phyloP scores from a whole-genome alignment of 2,888 invertebrate genomes.

The Podotricha telesiphe region DNA sequence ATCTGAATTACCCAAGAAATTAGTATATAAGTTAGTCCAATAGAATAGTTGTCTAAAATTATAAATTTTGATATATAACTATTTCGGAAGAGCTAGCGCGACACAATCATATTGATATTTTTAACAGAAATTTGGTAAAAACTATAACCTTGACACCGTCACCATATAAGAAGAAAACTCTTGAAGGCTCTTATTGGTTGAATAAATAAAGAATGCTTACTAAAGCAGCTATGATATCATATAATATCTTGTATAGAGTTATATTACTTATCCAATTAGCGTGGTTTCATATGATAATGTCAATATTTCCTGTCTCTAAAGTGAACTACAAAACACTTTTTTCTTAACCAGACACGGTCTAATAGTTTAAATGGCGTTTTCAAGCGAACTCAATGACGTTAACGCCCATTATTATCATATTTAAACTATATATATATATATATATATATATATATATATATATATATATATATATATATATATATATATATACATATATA shows the following conservation, averaged over 20 bases:
- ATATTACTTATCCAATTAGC: slow-evolving; percentile 6
- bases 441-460: too few species aligned
- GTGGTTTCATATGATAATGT: background rate
- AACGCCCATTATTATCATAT: slow-evolving; percentile 15
- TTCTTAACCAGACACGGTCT: slow-evolving; percentile 8
- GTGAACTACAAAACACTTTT: background rate
- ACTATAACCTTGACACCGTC: slow-evolving; percentile 13
- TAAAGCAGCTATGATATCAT: slow-evolving; percentile 4
- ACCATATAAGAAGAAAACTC: slow-evolving; percentile 1
- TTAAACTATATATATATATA: background rate
- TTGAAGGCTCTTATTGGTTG: background rate
- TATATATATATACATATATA: too few species aligned
- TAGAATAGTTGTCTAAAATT: background rate
- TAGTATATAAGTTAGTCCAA: background rate
- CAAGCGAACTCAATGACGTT: background rate
- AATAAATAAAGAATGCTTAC: slow-evolving; percentile 4
- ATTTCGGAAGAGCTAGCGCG: too few species aligned
- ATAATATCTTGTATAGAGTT: background rate
- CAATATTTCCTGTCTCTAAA: slow-evolving; percentile 13
- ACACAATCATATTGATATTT: slow-evolving; percentile 2
- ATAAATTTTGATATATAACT: background rate
- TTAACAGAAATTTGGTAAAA: background rate
- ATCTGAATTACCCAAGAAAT: background rate
- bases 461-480: too few species aligned
- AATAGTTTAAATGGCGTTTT: background rate